Base-by-base conservation (phyloP, 2,888 invertebrate species). In the Cataglyphis altisquamis region DNA sequence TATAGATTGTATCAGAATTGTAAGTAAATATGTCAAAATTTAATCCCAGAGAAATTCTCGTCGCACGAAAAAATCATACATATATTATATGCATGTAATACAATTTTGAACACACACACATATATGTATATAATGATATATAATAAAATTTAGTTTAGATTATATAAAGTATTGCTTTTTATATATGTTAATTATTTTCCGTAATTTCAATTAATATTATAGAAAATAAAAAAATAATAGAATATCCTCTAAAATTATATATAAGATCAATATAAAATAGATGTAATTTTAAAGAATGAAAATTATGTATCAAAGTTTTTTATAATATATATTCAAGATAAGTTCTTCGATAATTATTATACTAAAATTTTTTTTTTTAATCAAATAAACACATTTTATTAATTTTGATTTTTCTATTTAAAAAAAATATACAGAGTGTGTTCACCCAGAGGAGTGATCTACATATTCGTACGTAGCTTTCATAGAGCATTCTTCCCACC, bases 21-120 rank as follows among this genome's bases (percentile, higher is more conserved):
- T 10, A 74, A 74, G 15, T 74, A 74, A 64, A 74, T 45, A 63
- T 64, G 21, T 74, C 21, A 74, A 48, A n/a, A 64, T 64, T 48
- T 74, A 74, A 74, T 64, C 32, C 0, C 32, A 32, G 45, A 64
- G 64, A 21, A 32, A 74, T 64, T 10, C 21, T 52, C 52, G n/a
- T 1, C 5, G 39, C 39, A 3, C 12, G 1, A 52, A n/a, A 64
- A 36, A 64, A 36, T 45, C n/a, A 60, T 39, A 72, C 25, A 36
- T 18, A 39, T 41, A 15, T 63, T 60, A 25, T n/a, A 45, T 63
- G 15, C 32, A 25, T 12, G 41, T 21, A 45, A 32, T 10, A 52
- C n/a, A 29, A 36, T 36, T 36, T 36, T 36, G 29, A n/a, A n/a
- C 3, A 18, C 15, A 45, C 6, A 18, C 29, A 25, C 29, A 45